These are phyloP conservation scores for Harpagifer antarcticus DNA, from an alignment of 2,797 vertebrate species.

Conservation along the genomic window DNA sequence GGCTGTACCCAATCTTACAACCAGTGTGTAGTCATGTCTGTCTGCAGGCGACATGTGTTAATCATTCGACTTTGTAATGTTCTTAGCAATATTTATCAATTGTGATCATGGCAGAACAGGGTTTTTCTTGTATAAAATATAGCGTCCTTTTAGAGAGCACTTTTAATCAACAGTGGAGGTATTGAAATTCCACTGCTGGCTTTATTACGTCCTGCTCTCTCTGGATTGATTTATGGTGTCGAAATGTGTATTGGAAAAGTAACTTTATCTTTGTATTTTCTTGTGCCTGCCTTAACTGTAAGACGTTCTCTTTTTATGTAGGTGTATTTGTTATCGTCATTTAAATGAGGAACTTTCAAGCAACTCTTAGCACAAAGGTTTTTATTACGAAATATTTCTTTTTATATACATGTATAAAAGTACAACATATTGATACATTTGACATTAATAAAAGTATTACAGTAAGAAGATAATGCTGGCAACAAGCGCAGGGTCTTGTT, in stretches of 20 bases:
- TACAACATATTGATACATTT: conserved; percentile 48
- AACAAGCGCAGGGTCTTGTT: conserved; percentile 20
- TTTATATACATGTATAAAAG: conserved; percentile 68
- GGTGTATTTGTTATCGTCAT: conserved; percentile 19
- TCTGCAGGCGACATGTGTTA: not conserved
- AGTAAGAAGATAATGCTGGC: conserved; percentile 58
- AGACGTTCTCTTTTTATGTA: conserved; percentile 16
- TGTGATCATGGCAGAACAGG: conserved; percentile 15
- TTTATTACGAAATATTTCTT: conserved; percentile 65
- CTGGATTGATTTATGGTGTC: conserved; percentile 31
- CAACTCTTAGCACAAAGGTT: conserved; percentile 50
- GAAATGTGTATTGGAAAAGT: conserved; percentile 36
- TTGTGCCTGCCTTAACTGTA: conserved; percentile 66
- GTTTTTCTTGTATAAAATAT: conserved; percentile 27
- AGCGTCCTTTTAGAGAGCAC: conserved; percentile 18
- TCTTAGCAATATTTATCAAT: not conserved
- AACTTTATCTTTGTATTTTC: conserved; percentile 17
- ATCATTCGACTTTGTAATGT: conserved; percentile 32
- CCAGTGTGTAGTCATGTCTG: not conserved
- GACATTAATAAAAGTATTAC: conserved; percentile 47
- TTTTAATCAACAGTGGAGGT: conserved; percentile 15
- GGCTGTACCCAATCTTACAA: not conserved
- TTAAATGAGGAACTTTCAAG: conserved; percentile 24
- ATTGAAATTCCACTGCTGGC: not conserved
- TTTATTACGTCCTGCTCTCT: conserved; percentile 23